These are phyloP conservation scores for Gallinago undulata DNA, from an alignment of 2,113 vertebrate species.

Conservation along the genomic window DNA sequence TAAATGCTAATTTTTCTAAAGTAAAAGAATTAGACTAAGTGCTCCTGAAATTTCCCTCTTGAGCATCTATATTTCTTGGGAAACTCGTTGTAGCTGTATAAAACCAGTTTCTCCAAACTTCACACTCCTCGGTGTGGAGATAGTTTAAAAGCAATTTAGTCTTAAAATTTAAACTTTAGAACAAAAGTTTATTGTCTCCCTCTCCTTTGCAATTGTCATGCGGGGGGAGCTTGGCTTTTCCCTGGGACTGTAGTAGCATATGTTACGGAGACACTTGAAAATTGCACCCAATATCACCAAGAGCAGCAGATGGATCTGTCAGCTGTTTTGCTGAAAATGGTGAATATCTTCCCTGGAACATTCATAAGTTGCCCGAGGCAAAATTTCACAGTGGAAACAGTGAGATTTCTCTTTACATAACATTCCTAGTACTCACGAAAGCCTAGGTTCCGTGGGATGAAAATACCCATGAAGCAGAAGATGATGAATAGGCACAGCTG, in stretches of 20 bases:
- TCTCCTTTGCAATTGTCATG: background rate
- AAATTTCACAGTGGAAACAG: constrained; percentile 67
- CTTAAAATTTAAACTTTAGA: background rate
- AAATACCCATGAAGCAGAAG: constrained; percentile 57
- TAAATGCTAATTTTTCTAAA: background rate
- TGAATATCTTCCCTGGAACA: constrained; percentile 66
- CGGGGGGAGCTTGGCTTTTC: background rate
- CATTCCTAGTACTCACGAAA: constrained; percentile 36
- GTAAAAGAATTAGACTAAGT: background rate
- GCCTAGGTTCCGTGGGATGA: background rate
- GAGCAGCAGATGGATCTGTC: constrained; percentile 63
- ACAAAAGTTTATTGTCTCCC: background rate
- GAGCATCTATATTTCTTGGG: background rate
- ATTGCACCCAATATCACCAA: constrained; percentile 46
- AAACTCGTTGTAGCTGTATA: background rate
- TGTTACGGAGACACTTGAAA: constrained; percentile 14
- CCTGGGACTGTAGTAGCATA: background rate
- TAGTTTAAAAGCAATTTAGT: background rate
- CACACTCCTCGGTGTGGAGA: rapidly evolving
- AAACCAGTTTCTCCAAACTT: background rate
- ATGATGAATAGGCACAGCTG: constrained; percentile 68
- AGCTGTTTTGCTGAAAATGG: constrained; percentile 64
- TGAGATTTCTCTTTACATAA: constrained; percentile 62
- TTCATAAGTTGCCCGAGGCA: constrained; percentile 60
- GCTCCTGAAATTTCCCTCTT: background rate